Base-by-base conservation (phyloP, 1,140 invertebrate genomes). In the Cotesia vestalis region DNA sequence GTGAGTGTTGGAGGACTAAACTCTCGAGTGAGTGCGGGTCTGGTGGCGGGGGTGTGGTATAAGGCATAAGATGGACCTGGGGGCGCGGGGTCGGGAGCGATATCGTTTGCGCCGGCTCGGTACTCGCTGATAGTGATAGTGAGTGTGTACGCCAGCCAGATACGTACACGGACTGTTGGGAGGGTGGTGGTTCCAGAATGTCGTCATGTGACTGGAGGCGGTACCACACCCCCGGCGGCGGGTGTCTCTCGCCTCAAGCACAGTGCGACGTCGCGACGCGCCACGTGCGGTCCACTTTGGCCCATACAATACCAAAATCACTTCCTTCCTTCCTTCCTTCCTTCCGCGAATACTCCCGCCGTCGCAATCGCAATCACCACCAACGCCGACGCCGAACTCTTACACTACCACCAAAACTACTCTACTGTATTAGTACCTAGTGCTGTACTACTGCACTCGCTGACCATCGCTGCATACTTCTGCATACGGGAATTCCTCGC, bases 211-310 rank as follows among this genome's bases (percentile, higher is more conserved):
- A 83, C 83, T 84, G 79, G 83, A 84, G 84, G 84, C 84, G 84
- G 81, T 82, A 84, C 83, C 83, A 83, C 81, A 84, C 82, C 81
- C 81, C 80, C 80, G 78, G 78, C 62, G 60, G 79, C 78, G 80
- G 81, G 80, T 80, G 83, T 81, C 77, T 81, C 77, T 84, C 57
- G 84, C 84, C 85, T 79, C 77, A 77, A 86, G 85, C 85, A 78
- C 85, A 87, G 85, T 86, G 84, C 84, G 84, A 86, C 82, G 83
- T 87, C 83, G 85, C 84, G 82, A 85, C 81, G 85, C 84, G 83
- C 84, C 85, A 87, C 84, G 85, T 85, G 85, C 83, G 81, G 85
- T 81, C 70, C 79, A 78, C 64, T 76, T 66, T 75, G 63, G 74
- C 69, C 76, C 62, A 77, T 77, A 75, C 72, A 75, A 67, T 68